Base-by-base conservation (phyloP, 2,888 invertebrate species). In the Andrena minutula region DNA sequence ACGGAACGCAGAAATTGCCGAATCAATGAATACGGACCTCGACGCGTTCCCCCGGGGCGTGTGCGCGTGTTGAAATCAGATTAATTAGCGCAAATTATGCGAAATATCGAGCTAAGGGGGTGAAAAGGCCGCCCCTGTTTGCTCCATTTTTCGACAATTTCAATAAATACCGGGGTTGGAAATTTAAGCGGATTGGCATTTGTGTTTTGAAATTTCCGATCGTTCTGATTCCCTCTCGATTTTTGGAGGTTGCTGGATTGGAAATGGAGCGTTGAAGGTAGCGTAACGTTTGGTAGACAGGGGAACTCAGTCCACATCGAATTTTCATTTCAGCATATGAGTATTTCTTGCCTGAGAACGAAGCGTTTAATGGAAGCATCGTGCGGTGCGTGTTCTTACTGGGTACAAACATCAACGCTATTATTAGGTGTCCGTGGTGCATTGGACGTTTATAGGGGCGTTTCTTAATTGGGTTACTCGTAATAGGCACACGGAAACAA, bases 391-490 rank as follows among this genome's bases (percentile, higher is more conserved):
- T 51, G 20, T 56, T 61, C 12, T 75, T 69, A 63, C 47, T 75
- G 23, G 41, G 2, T 47, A 58, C 28, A 32, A 64, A 47, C 16
- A 32, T 16, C 41, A 16, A 8, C 8, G 10, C 2, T 26, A 26
- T 79, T 80, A 79, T 79, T 60, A 53, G 68, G 51, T 69, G 60
- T 65, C 51, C 28, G 60, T 51, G 53, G 53, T 56, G 47, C 53
- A 53, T 32, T 30, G 28, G 47, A 61, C 81, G 69, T 80, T 80
- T 75, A 75, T 63, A 69, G 47, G 28, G 32, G 35, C 53, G 53
- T 80, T 82, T 80, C 75, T 82, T 82, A 80, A 82, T 80, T 82
- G 51, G 80, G 69, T 81, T 80, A 60, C 70, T 75, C 65, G 70
- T 66, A 80, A 80, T 66, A 75, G 80, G 28, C 69, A 79, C 69